Conservation (phyloP, 1,140 invertebrate species). For the Fopius arisanus region DNA sequence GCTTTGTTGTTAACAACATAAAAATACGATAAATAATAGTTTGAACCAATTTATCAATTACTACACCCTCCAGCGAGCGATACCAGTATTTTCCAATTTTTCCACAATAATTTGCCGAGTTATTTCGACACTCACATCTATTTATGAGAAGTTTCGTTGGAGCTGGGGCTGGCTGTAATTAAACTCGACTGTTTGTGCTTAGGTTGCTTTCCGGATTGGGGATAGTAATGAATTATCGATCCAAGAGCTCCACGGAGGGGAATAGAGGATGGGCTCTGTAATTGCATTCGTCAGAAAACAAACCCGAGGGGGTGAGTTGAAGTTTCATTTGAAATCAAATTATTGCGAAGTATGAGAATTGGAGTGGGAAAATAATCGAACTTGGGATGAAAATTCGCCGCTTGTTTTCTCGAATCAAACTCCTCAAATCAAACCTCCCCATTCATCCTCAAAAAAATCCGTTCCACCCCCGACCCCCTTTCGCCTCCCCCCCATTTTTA, state of each 20-base stretch:
- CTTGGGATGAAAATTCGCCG: background rate
- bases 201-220: slow-evolving; percentile 19
- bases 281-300: background rate
- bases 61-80: too few relatives aligned
- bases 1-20: too few relatives aligned
- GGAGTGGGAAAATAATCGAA: background rate
- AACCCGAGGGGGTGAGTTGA: background rate
- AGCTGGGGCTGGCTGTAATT: slow-evolving; percentile 10
- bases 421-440: too few relatives aligned
- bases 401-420: too few relatives aligned
- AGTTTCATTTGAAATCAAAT: slow-evolving; percentile 2
- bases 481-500: background rate
- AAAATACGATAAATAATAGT: too few relatives aligned
- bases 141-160: background rate
- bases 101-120: too few relatives aligned
- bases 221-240: slow-evolving; percentile 33
- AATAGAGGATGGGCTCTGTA: background rate
- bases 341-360: background rate
- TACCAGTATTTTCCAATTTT: too few relatives aligned
- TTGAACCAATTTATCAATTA: too few relatives aligned
- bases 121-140: too few relatives aligned
- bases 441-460: too few relatives aligned
- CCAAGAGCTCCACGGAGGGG: background rate
- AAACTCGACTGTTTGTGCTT: slow-evolving; percentile 20
- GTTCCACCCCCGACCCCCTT: too few relatives aligned